Base-by-base conservation (phyloP, 2,888 invertebrate species). In the Amblyteles armatorius region DNA sequence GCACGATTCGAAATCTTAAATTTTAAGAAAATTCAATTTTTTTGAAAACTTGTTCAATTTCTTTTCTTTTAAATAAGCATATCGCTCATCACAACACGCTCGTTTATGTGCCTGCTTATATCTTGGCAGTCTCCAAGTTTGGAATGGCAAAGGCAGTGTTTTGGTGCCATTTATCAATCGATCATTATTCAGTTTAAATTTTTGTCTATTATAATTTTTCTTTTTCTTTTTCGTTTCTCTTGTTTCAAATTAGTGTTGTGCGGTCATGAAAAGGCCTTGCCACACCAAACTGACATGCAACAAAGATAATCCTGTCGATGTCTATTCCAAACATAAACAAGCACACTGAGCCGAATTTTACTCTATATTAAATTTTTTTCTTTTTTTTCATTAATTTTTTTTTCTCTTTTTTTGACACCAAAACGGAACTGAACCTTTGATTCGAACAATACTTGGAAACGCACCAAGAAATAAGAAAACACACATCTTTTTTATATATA, bases 81-180 rank as follows among this genome's bases (percentile, higher is more conserved):
- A 72, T 80, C 80, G 85, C 79, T 77, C 72, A 55, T 76, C 81
- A 71, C 86, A 84, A 84, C 88, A 88, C 91, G 92, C 92, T 93
- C 91, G 90, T 91, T 90, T 86, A 92, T 93, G 93, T 93, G 93
- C 95, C 94, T 95, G 94, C 94, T 95, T 95, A 95, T 95, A 94
- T 95, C 95, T 94, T 94, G 94, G 94, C 93, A 94, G 93, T 95
- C 95, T 95, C 95, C 96, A 96, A 96, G 96, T 96, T 95, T 96
- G 96, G 96, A 95, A 95, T 95, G 95, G 96, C 95, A 95, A 94
- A 94, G 95, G 95, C 95, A 95, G 95, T 95, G 96, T 95, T 96
- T 96, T 96, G 96, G 96, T 95, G 95, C 95, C 95, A 95, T 94
- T 92, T 68, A 73, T 74, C 22, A 82, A 69, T 72, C 65, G 36